phyloP scores from a whole-genome alignment of 1,140 invertebrate genomes.

The Drosophila tani region DNA sequence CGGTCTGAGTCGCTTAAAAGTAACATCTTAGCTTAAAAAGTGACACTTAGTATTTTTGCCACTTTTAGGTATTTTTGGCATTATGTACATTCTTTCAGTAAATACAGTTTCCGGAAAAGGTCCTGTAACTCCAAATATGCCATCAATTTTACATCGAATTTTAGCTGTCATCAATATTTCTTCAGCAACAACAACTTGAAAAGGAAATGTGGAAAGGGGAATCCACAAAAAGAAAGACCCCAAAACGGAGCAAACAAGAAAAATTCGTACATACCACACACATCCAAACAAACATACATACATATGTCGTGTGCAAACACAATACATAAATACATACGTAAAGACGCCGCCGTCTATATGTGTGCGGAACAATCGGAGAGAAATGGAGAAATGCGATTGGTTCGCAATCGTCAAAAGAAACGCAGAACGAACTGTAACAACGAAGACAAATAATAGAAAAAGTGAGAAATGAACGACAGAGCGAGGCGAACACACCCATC shows the following conservation, averaged over 20 bases:
- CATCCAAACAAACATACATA: slow-evolving; percentile 25
- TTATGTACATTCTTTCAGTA: neutral
- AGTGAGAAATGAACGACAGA: slow-evolving; percentile 51
- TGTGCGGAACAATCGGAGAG: slow-evolving; percentile 39
- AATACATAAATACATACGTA: slow-evolving; percentile 35
- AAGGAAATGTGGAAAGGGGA: neutral
- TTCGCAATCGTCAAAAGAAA: slow-evolving; percentile 57
- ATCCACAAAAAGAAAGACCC: slow-evolving; percentile 30
- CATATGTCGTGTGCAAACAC: slow-evolving; percentile 34
- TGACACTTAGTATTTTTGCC: neutral
- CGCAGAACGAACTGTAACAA: slow-evolving; percentile 42
- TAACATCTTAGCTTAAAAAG: no score
- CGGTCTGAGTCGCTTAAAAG: no score
- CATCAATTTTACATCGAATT: slow-evolving; percentile 45
- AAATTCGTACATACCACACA: slow-evolving; percentile 43
- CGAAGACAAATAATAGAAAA: slow-evolving; percentile 58
- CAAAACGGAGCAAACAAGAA: slow-evolving; percentile 28
- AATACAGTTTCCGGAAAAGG: neutral
- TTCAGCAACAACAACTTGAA: slow-evolving; percentile 26
- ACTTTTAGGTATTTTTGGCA: neutral
- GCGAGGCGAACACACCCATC: slow-evolving; percentile 38
- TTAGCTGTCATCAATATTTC: slow-evolving; percentile 46
- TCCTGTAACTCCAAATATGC: slow-evolving; percentile 15
- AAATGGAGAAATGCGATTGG: slow-evolving; percentile 50
- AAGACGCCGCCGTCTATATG: slow-evolving; percentile 4